Conservation (phyloP, 2,113 vertebrate species). For the Edolisoma coerulescens region DNA sequence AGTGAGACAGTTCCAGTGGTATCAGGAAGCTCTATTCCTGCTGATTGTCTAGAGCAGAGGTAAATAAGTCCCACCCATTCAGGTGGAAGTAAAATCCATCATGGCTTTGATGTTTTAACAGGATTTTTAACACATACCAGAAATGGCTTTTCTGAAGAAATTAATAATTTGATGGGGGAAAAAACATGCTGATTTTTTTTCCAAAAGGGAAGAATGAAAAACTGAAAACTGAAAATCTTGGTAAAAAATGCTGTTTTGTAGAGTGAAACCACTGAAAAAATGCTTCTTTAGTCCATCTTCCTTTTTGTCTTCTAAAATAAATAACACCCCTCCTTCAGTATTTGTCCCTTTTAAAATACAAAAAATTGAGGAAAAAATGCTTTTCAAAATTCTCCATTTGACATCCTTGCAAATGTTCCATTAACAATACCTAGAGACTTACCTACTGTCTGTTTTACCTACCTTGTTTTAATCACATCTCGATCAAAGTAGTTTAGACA, state of each 20-base stretch:
- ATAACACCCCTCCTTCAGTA: not conserved
- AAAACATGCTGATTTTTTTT: not conserved
- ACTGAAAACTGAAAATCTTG: not conserved
- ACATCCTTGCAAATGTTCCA: not conserved
- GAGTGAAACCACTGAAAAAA: not conserved
- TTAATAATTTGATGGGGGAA: rapidly evolving
- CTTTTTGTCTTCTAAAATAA: not conserved
- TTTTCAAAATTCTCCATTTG: not conserved
- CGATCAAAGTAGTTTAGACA: not conserved
- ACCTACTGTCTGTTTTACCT: not conserved
- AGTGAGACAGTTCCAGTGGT: not conserved
- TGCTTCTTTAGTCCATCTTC: not conserved
- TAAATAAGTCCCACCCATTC: not conserved
- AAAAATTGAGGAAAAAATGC: not conserved
- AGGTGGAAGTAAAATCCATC: not conserved
- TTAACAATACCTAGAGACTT: not conserved
- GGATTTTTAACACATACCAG: not conserved
- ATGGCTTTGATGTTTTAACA: not conserved
- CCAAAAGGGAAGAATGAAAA: not conserved
- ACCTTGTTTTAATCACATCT: not conserved
- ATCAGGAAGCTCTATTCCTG: not conserved
- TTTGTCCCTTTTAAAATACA: not conserved
- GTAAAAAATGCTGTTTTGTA: not conserved
- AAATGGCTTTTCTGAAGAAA: not conserved
- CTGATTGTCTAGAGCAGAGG: too few species aligned